These are phyloP conservation scores for Tupaia chinensis DNA, from an alignment of 2,113 vertebrate species.

Conservation along the genomic window DNA sequence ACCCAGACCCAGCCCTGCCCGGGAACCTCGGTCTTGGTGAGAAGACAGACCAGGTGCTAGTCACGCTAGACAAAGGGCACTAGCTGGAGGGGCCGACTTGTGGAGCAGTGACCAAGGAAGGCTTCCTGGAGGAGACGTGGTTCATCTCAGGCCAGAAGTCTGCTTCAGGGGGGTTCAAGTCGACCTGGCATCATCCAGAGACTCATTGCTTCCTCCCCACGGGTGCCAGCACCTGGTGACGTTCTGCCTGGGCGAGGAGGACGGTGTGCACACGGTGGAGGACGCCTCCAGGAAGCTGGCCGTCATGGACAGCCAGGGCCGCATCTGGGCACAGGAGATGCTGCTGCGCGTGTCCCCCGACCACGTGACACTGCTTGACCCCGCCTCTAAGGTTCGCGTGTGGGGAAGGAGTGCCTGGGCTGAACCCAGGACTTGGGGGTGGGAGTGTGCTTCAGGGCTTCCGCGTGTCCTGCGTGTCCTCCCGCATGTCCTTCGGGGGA, in stretches of 20 bases:
- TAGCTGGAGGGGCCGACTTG: fast-evolving
- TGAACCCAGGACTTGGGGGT: no score
- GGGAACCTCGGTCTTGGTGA: not conserved
- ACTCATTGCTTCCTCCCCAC: not conserved
- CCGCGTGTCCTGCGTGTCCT: no score
- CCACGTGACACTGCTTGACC: slow-evolving; percentile 82
- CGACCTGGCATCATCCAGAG: no score
- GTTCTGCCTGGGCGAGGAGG: slow-evolving; percentile 84
- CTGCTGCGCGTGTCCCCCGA: slow-evolving; percentile 82
- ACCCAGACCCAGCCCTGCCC: not conserved
- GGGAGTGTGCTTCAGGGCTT: no score
- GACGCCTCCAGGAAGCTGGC: slow-evolving; percentile 83
- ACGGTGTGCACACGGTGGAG: slow-evolving; percentile 84
- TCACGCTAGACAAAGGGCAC: not conserved
- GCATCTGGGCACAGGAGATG: slow-evolving; percentile 88
- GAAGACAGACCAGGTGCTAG: not conserved
- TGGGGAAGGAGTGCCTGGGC: not conserved
- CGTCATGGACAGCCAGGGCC: slow-evolving; percentile 85
- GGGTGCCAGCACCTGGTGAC: slow-evolving; percentile 85
- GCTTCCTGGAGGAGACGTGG: not conserved
- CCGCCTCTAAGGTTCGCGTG: slow-evolving; percentile 80
- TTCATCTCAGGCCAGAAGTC: not conserved
- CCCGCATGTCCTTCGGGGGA: not conserved
- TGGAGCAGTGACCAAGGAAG: not conserved
- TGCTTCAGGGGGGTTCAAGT: no score